Base-by-base conservation (phyloP, 1,140 invertebrate species). In the Druon quercuslanigerum region DNA sequence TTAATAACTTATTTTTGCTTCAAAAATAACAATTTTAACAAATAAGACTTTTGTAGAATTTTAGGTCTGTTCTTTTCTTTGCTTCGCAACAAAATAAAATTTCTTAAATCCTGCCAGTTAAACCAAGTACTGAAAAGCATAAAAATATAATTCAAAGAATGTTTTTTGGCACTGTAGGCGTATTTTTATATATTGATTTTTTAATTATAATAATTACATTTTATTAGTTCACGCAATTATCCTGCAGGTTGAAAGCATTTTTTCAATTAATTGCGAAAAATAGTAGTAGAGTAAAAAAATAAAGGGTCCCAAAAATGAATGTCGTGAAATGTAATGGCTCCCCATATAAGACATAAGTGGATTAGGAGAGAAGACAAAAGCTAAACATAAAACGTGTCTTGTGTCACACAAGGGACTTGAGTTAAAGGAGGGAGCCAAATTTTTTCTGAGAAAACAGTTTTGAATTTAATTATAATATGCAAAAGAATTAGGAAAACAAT, bases 351-450 rank as follows among this genome's bases (percentile, higher is more conserved):
- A 66, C 57, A 33, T 66, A 66, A 66, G 57, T 66, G 57, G 57
- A 66, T 66, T 66, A 66, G 25, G 33, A 66, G 16, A 66, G n/a
- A 66, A 66, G 57, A 66, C 57, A 66, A 66, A 66, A 66, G 57
- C 57, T 66, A 66, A 66, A 66, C n/a, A 25, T 40, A 14, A 66
- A 66, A 66, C 57, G 20, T 66, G 57, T 66, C 46, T 66, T 66
- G 40, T 66, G 25, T 33, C 25, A 40, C 57, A 66, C 57, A 7
- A 60, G 57, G 57, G 57, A 60, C 20, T 33, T 20, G 20, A 11
- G 19, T 19, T 8, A 20, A 57, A 20, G 25, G 60, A 46, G 60
- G 60, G 60, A 66, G 60, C 60, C 60, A 66, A 20, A 66, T 66
- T 33, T 40, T 66, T 66, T 20, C 33, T 66, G 17, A 66, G 60